Evolutionary conservation across 37 sponge, comb jelly and placozoan species (phyloP), one percentile per base, ranked within the genome.

Genomic region (Cliona cf. orientalis): DNA sequence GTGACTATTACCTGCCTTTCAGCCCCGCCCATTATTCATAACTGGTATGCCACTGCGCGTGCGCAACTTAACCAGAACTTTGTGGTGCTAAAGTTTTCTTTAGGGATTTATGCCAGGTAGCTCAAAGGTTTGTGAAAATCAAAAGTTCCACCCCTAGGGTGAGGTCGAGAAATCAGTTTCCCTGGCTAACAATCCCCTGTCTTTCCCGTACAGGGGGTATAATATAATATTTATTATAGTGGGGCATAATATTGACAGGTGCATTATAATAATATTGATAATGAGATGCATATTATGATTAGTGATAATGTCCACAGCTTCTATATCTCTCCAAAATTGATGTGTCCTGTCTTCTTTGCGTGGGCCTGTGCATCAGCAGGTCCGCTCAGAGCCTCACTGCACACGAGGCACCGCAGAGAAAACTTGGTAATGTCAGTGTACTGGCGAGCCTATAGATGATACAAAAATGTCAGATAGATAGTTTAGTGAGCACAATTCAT

Each of bases 271-370:
- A 67, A 17, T 38, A 36, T 19, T 34, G 7, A 67, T 67, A 40
- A 67, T 34, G 37, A 63, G 9, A n/a, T n/a, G 9, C 22, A 26
- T 11, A 23, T 63, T 25, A 11, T 63, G 22, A 25, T 63, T 11
- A 63, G 65, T 23, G 17, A 25, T 17, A 63, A 25, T 63, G 17
- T 23, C 31, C 17, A 63, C 22, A n/a, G 65, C 28, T 77, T n/a
- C n/a, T 62, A 82, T 1, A 91, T 69, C 83, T 95, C 96, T 29
- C 92, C 84, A 58, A 89, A 95, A 70, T 95, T 95, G 29, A 40
- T 81, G 70, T 95, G 96, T 35, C 90, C 90, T 2, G 96, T 95
- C 2, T 31, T 21, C 7, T 66, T 72, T 2, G 96, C 92, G 59
- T 95, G 96, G 17, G 66, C 53, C 79, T 84, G 59, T 25, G 96